Conservation (phyloP, 2,888 invertebrate species). For the Urechis unicinctus region DNA sequence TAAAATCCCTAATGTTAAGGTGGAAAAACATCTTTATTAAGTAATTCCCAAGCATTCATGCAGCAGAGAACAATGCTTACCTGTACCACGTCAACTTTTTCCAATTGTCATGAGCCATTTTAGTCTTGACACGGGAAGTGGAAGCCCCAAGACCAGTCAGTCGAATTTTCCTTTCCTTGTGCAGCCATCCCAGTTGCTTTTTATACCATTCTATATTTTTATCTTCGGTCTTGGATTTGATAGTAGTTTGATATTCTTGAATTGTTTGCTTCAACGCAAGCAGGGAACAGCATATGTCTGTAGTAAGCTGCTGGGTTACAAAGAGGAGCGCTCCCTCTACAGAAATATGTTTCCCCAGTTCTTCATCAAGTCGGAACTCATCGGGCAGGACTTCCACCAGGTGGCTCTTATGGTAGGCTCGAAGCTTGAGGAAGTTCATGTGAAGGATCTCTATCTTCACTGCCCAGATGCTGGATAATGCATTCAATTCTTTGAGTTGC, state of each 20-base stretch:
- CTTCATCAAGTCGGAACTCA: background rate
- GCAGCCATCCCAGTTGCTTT: background rate
- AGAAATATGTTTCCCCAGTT: background rate
- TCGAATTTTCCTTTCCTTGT: background rate
- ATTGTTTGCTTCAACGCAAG: background rate
- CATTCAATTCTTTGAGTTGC: too few species aligned
- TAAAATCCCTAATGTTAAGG: too few species aligned
- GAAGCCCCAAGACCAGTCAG: background rate
- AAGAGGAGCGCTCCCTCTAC: background rate
- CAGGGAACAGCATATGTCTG: background rate
- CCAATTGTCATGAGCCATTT: background rate
- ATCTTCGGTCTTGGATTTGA: background rate
- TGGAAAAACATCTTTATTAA: too few species aligned
- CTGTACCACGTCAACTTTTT: background rate
- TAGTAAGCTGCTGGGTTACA: background rate
- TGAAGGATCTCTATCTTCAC: background rate
- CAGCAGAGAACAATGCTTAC: too few species aligned
- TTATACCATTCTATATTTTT: too few species aligned
- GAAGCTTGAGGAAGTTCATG: background rate
- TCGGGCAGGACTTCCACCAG: background rate
- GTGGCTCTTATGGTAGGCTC: background rate
- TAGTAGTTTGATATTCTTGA: background rate
- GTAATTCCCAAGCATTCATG: too few species aligned
- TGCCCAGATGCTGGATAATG: background rate
- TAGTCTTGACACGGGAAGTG: background rate